Percentiles rank a stretch among this genome's conserved stretches.
These are phyloP conservation scores for Alviniconcha marisindica DNA, from an alignment of 1,140 invertebrate genomes.

Conservation along the genomic window DNA sequence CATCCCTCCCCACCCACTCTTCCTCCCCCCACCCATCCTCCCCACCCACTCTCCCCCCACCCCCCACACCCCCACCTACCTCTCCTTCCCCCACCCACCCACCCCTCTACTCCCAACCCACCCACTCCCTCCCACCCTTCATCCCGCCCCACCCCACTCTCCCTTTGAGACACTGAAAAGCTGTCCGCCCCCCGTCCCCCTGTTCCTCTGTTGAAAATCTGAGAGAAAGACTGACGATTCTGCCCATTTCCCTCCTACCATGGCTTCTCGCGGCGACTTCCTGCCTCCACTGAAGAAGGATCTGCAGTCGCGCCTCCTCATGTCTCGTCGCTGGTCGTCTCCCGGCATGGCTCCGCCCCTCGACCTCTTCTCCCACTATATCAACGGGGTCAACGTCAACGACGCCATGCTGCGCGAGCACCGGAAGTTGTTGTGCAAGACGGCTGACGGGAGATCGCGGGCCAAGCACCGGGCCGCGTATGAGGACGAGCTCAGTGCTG, in stretches of 20 bases:
- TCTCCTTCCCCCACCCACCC: neutral
- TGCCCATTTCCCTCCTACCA: neutral
- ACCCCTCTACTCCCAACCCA: neutral
- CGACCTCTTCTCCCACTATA: constrained; percentile 30
- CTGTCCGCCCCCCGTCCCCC: too few relatives aligned
- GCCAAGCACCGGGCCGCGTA: neutral
- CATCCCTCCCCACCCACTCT: too few relatives aligned
- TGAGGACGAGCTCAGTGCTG: neutral
- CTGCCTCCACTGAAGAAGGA: too few relatives aligned
- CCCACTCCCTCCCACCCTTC: neutral
- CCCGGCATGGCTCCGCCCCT: neutral
- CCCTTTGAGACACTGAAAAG: too few relatives aligned
- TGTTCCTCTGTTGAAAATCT: too few relatives aligned
- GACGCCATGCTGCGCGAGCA: constrained; percentile 19
- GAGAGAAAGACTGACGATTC: too few relatives aligned
- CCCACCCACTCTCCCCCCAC: neutral
- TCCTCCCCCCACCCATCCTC: neutral
- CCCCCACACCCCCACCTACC: neutral
- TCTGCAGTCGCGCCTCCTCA: neutral
- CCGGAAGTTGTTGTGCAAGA: constrained; percentile 23
- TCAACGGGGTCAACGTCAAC: constrained; percentile 35
- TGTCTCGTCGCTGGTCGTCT: constrained; percentile 14
- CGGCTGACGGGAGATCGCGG: constrained; percentile 21
- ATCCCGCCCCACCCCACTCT: too few relatives aligned
- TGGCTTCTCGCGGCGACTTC: neutral